Evolutionary conservation across 64 coral and sea anemone genomes (phyloP), one percentile per base, ranked within the genome.

Genomic region (Trachythela sp.): DNA sequence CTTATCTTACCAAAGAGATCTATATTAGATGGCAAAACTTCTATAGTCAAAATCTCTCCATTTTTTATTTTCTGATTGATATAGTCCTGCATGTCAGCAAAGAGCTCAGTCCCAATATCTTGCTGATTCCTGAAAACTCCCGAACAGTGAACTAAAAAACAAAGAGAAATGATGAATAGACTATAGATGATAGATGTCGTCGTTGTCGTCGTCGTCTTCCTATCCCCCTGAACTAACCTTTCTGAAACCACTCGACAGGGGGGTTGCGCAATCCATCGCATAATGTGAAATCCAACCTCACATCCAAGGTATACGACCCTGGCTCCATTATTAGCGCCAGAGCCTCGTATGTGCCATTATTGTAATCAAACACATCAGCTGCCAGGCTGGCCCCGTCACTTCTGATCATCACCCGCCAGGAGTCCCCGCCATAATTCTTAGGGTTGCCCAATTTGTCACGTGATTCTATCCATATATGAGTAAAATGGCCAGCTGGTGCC

Each of bases 141-240:
- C 8, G 75, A 80, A 80, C 75, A 80, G 34, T 80, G 75, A 36
- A 80, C 75, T 80, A 80, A 39, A 36, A 80, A 20, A 64, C 20
- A 5, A 8, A 0, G 26, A 45, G 4, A 45, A 45, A 45, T 45
- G 42, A 45, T 45, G 42, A 45, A 45, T 45, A 45, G 42, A 45
- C 11, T 45, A 11, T 6, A 45, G 42, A 45, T 45, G 4, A 45
- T 45, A 45, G 42, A 45, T 45, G 42, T n/a, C n/a, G n/a, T n/a
- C n/a, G n/a, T n/a, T n/a, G 22, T 52, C 22, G 13, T 15, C 1
- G 13, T 52, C 8, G 13, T 1, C 49, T 15, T 52, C 13, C 22
- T 11, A 52, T 20, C 1, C 49, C 49, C 49, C 49, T 35, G 68
- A 80, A 17, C 75, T 15, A 9, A 80, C 75, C 33, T 80, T 80